Evolutionary conservation across 2,113 vertebrate species (phyloP), one percentile per base, ranked within the genome.

Genomic region (Micromys minutus): DNA sequence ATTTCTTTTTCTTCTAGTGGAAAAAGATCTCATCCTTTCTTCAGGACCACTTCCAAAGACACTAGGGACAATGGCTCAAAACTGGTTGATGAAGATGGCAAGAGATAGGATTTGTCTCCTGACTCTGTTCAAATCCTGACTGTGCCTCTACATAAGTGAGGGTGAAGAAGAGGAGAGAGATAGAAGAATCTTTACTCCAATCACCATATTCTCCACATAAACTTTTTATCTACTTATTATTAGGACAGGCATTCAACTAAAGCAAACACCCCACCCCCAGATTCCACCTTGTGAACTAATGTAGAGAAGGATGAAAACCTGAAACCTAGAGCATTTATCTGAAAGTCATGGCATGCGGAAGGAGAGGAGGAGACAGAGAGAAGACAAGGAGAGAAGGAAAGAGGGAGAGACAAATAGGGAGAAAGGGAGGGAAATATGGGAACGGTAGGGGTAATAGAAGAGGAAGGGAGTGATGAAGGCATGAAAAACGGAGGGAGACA

Each of bases 11-110:
- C 15, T 65, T 39, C 39, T 42, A 12, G 45, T 87, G 67, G 79
- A 59, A 42, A 84, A 91, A 67, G 74, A 89, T 85, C 36, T n/a
- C 39, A 87, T 15, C 36, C 85, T 91, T 80, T 36, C 52, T 5
- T 90, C 4, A 67, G 15, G 36, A 57, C 0, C 7, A 71, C 6
- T 31, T 45, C 4, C 10, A 84, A 86, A 89, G 21, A 50, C 65
- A 57, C 47, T 5, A 83, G 26, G 1, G 85, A 24, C 19, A 34
- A 81, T 69, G 47, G 8, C 67, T 0, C 75, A n/a, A 88, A 57
- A 75, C 36, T 65, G 36, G 16, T 8, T 63, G 55, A 61, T 76
- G 16, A 83, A 92, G 13, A 59, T 76, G 52, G 65, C 39, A 45
- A 42, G 2, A 10, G 7, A 85, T 5, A 34, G 24, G 13, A 80